Conservation (phyloP, 2,888 invertebrate genomes). For the Pachliopta kotzebuea region DNA sequence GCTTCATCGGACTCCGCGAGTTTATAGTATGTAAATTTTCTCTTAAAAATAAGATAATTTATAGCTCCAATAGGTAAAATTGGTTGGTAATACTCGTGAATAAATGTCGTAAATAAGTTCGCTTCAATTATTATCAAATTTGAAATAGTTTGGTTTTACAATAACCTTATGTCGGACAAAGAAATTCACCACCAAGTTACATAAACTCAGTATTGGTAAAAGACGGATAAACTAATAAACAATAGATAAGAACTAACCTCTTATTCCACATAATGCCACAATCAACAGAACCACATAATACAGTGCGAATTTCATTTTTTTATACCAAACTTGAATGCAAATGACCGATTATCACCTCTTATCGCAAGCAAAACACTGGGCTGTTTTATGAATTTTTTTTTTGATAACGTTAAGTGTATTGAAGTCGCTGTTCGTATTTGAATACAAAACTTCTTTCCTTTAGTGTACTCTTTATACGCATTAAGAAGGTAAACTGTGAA, state of each 20-base stretch:
- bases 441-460: constrained; percentile 16
- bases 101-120: too few species aligned
- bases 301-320: constrained; percentile 21
- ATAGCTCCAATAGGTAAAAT: too few species aligned
- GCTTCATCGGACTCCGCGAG: too few species aligned
- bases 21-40: too few species aligned
- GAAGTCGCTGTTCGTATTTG: constrained; percentile 14
- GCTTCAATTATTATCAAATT: too few species aligned
- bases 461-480: constrained; percentile 6
- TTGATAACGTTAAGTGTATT: constrained; percentile 14
- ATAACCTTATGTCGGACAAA: too few species aligned
- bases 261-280: constrained; percentile 13
- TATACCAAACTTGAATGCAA: constrained; percentile 2
- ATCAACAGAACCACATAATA: constrained; percentile 14
- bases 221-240: background rate
- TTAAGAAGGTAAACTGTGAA: background rate
- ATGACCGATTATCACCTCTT: constrained; percentile 20
- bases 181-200: too few species aligned
- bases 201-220: too few species aligned
- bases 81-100: too few species aligned
- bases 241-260: constrained; percentile 18
- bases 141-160: too few species aligned
- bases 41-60: too few species aligned
- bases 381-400: constrained; percentile 9
- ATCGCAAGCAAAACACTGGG: constrained; percentile 10